phyloP scores from a whole-genome alignment of 2,797 vertebrate genomes.

The Trematomus bernacchii region DNA sequence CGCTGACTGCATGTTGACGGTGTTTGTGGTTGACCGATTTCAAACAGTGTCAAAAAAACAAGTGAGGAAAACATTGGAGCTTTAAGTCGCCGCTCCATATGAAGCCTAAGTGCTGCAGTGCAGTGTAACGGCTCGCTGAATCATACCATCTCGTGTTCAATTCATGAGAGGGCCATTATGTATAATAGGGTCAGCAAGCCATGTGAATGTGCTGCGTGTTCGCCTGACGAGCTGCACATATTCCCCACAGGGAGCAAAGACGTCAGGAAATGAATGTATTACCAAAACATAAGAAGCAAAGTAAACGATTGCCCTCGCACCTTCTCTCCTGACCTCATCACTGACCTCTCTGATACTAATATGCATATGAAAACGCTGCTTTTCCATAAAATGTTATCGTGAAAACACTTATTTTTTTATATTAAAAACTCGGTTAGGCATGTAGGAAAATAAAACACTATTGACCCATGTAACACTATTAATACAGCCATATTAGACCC shows the following conservation, averaged over 20 bases:
- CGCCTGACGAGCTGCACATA: conserved; percentile 43
- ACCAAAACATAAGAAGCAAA: conserved; percentile 28
- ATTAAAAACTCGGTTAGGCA: too few relatives aligned
- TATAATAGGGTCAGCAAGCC: conserved; percentile 72
- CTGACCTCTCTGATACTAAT: conserved; percentile 24
- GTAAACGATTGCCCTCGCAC: conserved; percentile 26
- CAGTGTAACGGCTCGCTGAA: conserved; percentile 55
- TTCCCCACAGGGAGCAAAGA: conserved; percentile 42
- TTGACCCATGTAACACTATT: too few relatives aligned
- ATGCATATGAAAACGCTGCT: conserved; percentile 36
- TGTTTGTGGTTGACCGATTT: conserved; percentile 36
- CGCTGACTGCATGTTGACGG: conserved; percentile 21
- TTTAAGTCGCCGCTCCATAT: conserved; percentile 39
- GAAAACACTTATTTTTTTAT: too few relatives aligned
- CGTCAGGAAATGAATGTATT: conserved; percentile 15
- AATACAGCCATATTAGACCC: too few relatives aligned
- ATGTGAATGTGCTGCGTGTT: conserved; percentile 56
- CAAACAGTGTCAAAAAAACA: conserved; percentile 34
- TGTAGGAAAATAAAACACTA: too few relatives aligned
- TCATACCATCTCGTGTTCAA: conserved; percentile 72
- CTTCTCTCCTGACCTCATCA: conserved; percentile 14
- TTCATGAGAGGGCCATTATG: conserved; percentile 74
- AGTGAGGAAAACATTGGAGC: conserved; percentile 15
- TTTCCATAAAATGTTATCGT: background rate
- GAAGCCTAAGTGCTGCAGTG: conserved; percentile 54